These are phyloP conservation scores for Dryobota labecula DNA, from an alignment of 2,888 invertebrate genomes.

Conservation along the genomic window DNA sequence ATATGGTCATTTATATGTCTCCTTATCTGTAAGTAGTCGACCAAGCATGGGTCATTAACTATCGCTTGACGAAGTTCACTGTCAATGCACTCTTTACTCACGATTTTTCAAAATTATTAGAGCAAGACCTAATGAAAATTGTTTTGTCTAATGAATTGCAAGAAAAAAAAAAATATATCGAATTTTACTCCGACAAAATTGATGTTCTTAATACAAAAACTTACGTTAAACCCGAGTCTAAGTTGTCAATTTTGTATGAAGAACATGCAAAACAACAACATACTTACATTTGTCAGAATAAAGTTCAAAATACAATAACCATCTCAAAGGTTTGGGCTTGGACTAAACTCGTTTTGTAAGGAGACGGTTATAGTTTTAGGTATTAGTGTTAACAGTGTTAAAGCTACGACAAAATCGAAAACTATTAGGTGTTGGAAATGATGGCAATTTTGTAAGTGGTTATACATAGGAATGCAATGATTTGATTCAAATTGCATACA, in stretches of 20 bases:
- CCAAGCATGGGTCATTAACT: slow-evolving; percentile 66
- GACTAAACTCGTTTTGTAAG: background rate
- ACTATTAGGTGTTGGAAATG: background rate
- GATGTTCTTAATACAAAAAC: too few relatives aligned
- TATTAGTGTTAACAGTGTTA: background rate
- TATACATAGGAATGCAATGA: slow-evolving; percentile 2
- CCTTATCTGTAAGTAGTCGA: slow-evolving; percentile 67
- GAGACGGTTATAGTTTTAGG: background rate
- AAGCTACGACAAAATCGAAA: background rate
- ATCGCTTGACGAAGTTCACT: slow-evolving; percentile 65
- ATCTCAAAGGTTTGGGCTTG: background rate
- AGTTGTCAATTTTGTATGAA: background rate
- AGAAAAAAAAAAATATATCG: too few relatives aligned
- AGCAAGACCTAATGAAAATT: background rate
- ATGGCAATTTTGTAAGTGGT: slow-evolving; percentile 17
- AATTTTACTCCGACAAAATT: background rate
- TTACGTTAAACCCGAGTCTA: too few relatives aligned
- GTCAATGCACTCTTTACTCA: slow-evolving; percentile 65
- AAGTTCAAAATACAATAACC: background rate
- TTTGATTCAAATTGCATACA: slow-evolving; percentile 23
- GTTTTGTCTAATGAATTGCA: too few relatives aligned
- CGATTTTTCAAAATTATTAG: slow-evolving; percentile 30
- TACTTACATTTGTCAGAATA: background rate
- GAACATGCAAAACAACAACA: background rate
- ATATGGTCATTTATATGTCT: slow-evolving; percentile 70